phyloP scores from a whole-genome alignment of 2,888 invertebrate species.

The Zootermopsis nevadensis region DNA sequence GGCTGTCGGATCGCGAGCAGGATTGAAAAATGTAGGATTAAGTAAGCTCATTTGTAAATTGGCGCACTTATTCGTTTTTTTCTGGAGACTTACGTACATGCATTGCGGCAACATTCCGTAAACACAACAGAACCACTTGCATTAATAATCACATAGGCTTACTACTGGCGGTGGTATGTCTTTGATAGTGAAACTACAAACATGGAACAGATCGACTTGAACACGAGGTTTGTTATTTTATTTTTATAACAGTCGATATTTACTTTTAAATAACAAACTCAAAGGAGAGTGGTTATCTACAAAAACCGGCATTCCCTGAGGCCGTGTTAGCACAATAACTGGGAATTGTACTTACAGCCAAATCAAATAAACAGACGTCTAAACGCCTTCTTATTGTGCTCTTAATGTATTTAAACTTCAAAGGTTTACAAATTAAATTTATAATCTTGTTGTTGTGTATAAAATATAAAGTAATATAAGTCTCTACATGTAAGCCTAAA shows the following conservation, averaged over 20 bases:
- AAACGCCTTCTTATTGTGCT: too few species aligned
- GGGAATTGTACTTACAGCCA: too few species aligned
- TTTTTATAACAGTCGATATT: background rate
- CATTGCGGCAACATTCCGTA: background rate
- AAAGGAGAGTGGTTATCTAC: too few species aligned
- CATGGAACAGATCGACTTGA: background rate
- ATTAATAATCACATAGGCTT: background rate
- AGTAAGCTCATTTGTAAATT: background rate
- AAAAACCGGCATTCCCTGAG: too few species aligned
- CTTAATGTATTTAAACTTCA: too few species aligned
- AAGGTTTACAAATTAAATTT: too few species aligned
- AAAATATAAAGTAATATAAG: too few species aligned
- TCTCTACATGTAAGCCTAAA: too few species aligned
- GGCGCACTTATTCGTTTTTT: background rate
- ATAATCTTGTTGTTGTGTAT: too few species aligned
- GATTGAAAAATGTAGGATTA: background rate
- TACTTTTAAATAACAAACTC: background rate
- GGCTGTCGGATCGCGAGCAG: background rate
- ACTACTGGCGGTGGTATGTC: background rate
- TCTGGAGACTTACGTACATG: background rate
- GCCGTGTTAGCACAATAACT: too few species aligned
- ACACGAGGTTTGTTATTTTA: background rate
- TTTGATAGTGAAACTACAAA: background rate
- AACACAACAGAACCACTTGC: background rate
- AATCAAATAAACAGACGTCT: too few species aligned